A percentile compares a stretch with the other conserved stretches of the same genome.
Evolutionary conservation across 2,113 vertebrate genomes (phyloP).

Genomic region (Mirounga angustirostris): DNA sequence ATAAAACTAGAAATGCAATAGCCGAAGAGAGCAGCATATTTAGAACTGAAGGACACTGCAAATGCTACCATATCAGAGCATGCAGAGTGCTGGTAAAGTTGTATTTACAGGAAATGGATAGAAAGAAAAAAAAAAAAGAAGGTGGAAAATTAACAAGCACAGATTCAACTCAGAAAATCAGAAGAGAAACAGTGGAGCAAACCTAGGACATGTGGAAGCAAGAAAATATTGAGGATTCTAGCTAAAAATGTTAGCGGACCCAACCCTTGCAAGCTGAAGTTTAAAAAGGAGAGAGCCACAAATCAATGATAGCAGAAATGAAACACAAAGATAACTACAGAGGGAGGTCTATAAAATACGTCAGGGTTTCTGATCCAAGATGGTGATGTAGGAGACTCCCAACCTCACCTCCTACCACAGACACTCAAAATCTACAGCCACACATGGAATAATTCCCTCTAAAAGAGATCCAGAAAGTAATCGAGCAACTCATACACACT

Average conservation of each 20-base stretch:
- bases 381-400: background rate
- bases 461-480: background rate
- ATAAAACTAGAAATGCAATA: background rate
- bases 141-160: background rate
- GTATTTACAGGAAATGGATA: background rate
- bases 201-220: background rate
- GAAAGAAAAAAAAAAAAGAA: background rate
- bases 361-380: background rate
- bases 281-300: background rate
- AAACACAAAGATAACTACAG: background rate
- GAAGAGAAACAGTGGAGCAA: background rate
- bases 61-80: background rate
- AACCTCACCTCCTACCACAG: background rate
- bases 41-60: background rate
- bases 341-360: background rate
- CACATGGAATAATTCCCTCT: background rate
- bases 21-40: background rate
- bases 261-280: background rate
- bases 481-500: background rate
- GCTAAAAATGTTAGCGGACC: background rate
- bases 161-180: background rate
- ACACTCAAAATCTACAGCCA: background rate
- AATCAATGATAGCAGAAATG: background rate
- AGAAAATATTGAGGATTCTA: background rate
- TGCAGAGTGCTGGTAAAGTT: too few relatives aligned